Conservation (phyloP, 2,113 vertebrate species). For the Neolamprologus falcicula region DNA sequence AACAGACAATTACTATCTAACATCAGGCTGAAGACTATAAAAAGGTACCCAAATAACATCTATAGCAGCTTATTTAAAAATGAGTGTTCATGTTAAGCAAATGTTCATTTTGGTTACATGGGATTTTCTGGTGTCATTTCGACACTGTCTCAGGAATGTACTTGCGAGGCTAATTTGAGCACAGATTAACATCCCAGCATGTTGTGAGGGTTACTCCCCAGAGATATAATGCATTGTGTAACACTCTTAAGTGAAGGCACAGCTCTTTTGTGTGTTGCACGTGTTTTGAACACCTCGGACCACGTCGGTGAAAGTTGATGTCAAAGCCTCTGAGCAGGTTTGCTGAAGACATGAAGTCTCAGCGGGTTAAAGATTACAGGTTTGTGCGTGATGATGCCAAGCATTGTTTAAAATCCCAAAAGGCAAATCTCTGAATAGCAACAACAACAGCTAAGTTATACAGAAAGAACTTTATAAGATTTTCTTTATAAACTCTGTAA, state of each 20-base stretch:
- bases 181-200: not conserved
- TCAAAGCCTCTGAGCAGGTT: not conserved
- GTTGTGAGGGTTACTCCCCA: not conserved
- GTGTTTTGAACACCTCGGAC: not conserved
- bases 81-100: not conserved
- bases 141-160: not conserved
- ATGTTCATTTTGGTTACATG: not conserved
- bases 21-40: not conserved
- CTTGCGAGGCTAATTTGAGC: not conserved
- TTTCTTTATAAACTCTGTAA: not conserved
- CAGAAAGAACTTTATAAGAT: not conserved
- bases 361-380: not conserved
- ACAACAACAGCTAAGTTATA: not conserved
- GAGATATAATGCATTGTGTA: not conserved
- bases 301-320: not conserved
- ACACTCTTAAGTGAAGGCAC: not conserved
- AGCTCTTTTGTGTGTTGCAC: not conserved
- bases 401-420: not conserved
- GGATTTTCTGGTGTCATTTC: not conserved
- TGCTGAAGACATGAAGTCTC: not conserved
- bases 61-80: not conserved
- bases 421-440: not conserved
- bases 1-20: not conserved
- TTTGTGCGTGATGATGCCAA: not conserved
- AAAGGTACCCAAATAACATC: not conserved